phyloP scores from a whole-genome alignment of 2,888 invertebrate species.

The Muscina levida region DNA sequence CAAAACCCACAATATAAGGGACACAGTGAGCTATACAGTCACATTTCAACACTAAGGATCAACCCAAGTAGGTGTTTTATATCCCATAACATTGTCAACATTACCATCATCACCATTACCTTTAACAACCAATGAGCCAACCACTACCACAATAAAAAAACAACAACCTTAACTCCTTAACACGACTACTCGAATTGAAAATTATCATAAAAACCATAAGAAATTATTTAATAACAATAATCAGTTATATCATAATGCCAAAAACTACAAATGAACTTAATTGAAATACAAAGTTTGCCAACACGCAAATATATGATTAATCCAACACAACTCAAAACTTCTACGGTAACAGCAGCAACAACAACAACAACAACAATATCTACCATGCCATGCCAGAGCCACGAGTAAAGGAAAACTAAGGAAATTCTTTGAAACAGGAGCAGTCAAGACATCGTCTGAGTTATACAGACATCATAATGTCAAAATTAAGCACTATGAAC shows the following conservation, averaged over 20 bases:
- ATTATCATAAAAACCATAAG: conserved; percentile 52
- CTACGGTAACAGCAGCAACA: too few species aligned
- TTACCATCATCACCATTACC: too few species aligned
- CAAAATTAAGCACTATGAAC: conserved; percentile 36
- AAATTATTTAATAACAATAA: conserved; percentile 58
- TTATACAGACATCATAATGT: conserved; percentile 43
- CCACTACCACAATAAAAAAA: too few species aligned
- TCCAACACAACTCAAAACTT: conserved; percentile 16
- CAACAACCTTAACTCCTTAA: conserved; percentile 36
- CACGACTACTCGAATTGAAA: conserved; percentile 14
- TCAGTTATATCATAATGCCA: conserved; percentile 34
- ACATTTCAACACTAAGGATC: too few species aligned
- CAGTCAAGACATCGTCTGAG: not conserved
- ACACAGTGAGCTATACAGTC: too few species aligned
- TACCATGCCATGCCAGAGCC: too few species aligned
- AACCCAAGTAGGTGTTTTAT: too few species aligned
- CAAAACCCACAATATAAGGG: too few species aligned
- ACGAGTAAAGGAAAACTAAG: too few species aligned
- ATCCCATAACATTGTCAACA: too few species aligned
- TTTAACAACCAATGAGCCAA: not conserved
- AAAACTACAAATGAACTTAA: conserved; percentile 46
- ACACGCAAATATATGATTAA: conserved; percentile 58
- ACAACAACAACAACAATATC: not conserved
- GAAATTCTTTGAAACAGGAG: too few species aligned
- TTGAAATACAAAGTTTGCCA: conserved; percentile 40